These are phyloP conservation scores for Gila orcuttii DNA, from an alignment of 2,113 vertebrate species.

Conservation along the genomic window DNA sequence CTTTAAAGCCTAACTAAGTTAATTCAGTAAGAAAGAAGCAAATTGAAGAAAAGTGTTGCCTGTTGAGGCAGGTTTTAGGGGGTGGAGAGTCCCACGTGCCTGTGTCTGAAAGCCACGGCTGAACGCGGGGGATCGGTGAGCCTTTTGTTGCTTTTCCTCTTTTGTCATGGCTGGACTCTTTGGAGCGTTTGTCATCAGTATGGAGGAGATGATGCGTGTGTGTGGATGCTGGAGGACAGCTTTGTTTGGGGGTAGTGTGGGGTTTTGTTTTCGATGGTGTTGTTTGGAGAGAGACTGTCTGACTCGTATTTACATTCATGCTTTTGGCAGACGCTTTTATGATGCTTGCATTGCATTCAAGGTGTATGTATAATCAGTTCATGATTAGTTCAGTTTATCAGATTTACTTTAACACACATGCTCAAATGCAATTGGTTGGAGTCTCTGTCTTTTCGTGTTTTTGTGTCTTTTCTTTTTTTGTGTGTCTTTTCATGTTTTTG, in stretches of 20 bases:
- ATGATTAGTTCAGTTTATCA: neutral
- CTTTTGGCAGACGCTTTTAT: neutral
- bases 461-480: neutral
- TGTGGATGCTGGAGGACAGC: neutral
- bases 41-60: neutral
- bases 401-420: constrained; percentile 24
- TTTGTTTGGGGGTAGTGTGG: constrained; percentile 6
- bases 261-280: neutral
- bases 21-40: neutral
- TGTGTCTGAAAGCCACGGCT: neutral
- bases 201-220: neutral
- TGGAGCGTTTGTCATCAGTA: constrained; percentile 24
- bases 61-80: neutral
- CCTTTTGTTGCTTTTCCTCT: constrained; percentile 65
- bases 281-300: neutral
- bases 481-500: neutral
- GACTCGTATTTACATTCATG: neutral
- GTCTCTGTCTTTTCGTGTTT: neutral
- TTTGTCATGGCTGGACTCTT: neutral
- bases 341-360: constrained; percentile 36
- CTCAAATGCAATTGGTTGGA: neutral
- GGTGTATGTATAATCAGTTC: neutral
- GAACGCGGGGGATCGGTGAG: constrained; percentile 72
- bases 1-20: neutral
- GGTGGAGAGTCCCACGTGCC: constrained; percentile 12